Base-by-base conservation (phyloP, 2,113 vertebrate species). In the Diphyllodes magnificus region DNA sequence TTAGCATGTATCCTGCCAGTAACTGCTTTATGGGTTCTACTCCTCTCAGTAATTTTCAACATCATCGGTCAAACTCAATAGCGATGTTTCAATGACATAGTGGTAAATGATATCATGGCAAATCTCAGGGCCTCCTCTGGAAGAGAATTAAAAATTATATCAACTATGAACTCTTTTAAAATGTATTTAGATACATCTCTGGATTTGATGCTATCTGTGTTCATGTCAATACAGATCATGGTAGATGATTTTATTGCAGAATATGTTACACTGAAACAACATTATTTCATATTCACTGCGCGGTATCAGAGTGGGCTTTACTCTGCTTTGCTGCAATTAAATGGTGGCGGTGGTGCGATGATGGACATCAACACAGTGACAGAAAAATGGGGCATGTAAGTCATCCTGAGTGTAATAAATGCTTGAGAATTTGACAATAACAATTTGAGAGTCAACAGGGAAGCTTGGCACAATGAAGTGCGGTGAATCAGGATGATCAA, bases 401-500 rank as follows among this genome's bases (percentile, higher is more conserved):
- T 97, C 95, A 96, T 87, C 94, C 72, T 66, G 53, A 95, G 90
- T 33, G 81, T 95, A 97, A 97, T 95, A 97, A 97, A 97, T 97
- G 94, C 81, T 76, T 56, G 92, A 92, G 82, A 73, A 94, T 95
- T 94, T 97, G 97, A 98, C 97, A 98, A 92, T 86, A 97, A 97
- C 97, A 98, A 97, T 98, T 97, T 97, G 97, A 97, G 91, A 98
- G 97, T 96, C 98, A 98, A 98, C 98, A 94, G 97, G 98, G 98
- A 98, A 97, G 97, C 98, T 93, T 94, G 79, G 96, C 90, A 96
- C 61, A 1, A 71, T 95, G 96, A 98, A 97, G 92, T 87, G 90
- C 87, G 18, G 97, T 98, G 97, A 98, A 98, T 98, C 98, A 98
- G 96, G 93, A 98, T 98, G 98, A 98, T 98, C 98, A 98, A 98